Conservation (phyloP, 2,113 vertebrate species). For the Tyto alba region DNA sequence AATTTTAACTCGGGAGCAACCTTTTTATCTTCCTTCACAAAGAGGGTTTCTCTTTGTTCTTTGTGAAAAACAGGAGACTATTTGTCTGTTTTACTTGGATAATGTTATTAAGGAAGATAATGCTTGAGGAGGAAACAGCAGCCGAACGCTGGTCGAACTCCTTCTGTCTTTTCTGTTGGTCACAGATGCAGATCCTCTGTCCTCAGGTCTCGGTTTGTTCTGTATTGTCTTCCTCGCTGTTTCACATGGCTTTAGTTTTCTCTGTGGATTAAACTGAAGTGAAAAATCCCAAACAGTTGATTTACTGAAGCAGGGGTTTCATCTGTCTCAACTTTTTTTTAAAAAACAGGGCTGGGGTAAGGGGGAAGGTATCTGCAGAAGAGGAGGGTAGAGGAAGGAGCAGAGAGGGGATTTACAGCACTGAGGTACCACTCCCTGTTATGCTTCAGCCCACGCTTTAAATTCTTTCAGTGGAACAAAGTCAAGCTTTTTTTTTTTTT, state of each 20-base stretch:
- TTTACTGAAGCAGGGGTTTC: not conserved
- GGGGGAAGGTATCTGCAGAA: not conserved
- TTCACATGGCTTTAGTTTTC: not conserved
- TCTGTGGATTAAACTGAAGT: not conserved
- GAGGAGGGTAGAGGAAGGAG: not conserved
- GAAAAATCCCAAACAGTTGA: not conserved
- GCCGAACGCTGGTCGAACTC: fast-evolving
- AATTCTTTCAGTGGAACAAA: constrained; percentile 24
- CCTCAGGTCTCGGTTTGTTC: not conserved
- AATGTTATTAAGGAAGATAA: constrained; percentile 32
- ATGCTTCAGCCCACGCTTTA: constrained; percentile 8
- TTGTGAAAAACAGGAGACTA: not conserved
- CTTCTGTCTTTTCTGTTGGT: constrained; percentile 18
- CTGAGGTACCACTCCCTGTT: constrained; percentile 28
- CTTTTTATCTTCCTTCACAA: constrained; percentile 21
- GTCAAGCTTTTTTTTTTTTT: not conserved
- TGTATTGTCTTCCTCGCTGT: not conserved
- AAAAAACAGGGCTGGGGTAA: not conserved
- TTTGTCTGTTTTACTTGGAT: constrained; percentile 47
- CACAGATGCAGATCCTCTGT: not conserved
- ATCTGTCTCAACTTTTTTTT: not conserved
- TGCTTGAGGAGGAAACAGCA: constrained; percentile 5
- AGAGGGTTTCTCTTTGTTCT: constrained; percentile 33
- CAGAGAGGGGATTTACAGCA: not conserved
- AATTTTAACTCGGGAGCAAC: not conserved